Evolutionary conservation across 2,113 vertebrate genomes (phyloP).

Genomic region (Lycaon pictus): DNA sequence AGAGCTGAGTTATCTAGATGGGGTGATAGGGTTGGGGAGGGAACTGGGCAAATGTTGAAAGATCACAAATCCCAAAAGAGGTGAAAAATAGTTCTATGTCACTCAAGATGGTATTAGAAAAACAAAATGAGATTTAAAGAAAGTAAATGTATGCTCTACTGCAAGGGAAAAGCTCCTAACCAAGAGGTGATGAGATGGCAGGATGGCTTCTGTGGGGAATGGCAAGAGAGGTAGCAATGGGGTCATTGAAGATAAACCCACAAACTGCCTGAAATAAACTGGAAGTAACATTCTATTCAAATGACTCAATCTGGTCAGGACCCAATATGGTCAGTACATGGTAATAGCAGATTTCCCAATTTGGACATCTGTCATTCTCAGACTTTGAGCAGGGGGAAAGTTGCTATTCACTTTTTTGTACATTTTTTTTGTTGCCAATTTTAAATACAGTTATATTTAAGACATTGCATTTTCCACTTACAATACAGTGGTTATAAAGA

Average conservation of each 20-base stretch:
- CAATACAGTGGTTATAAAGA: background rate
- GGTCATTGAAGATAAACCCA: background rate
- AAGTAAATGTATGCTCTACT: background rate
- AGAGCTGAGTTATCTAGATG: conserved; percentile 29
- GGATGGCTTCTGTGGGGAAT: background rate
- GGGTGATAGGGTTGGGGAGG: background rate
- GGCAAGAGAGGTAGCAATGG: background rate
- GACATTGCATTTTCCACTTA: background rate
- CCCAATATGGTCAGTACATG: background rate
- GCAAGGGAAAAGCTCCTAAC: conserved; percentile 47
- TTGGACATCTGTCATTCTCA: conserved; percentile 40
- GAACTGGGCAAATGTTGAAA: background rate
- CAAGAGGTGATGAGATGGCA: background rate
- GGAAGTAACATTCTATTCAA: background rate
- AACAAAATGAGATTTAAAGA: conserved; percentile 41
- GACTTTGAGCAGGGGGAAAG: background rate
- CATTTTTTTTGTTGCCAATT: background rate
- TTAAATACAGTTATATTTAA: background rate
- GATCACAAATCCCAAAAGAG: background rate
- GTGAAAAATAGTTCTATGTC: background rate
- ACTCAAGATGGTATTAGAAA: conserved; percentile 43
- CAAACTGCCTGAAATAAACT: background rate
- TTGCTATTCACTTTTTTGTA: conserved; percentile 26
- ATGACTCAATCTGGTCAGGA: background rate
- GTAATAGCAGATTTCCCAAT: background rate